Evolutionary conservation across 2,797 vertebrate genomes (phyloP).

Genomic region (Scolopax bukidnonensis): DNA sequence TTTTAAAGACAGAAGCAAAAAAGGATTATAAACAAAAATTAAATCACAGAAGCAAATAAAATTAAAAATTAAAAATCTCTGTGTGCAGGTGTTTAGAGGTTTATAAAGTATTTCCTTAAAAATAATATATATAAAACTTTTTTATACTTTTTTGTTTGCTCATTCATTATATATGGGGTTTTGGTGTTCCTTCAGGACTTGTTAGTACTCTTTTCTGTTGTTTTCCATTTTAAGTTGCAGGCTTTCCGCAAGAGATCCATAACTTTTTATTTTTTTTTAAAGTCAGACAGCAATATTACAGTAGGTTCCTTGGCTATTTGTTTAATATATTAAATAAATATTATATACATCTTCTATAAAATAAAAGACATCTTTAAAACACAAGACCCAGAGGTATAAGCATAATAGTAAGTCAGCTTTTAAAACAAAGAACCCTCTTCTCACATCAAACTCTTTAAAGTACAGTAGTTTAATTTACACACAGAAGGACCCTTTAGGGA

Average conservation of each 20-base stretch:
- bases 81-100: not conserved
- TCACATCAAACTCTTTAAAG: not conserved
- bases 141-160: not conserved
- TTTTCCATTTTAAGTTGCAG: not conserved
- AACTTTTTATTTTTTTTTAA: not conserved
- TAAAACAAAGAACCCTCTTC: not conserved
- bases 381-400: not conserved
- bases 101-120: not conserved
- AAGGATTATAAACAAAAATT: not conserved
- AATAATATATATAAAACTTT: not conserved
- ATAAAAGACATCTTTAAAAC: not conserved
- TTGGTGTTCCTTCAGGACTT: not conserved
- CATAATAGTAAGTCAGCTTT: not conserved
- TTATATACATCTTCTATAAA: not conserved
- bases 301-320: not conserved
- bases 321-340: not conserved
- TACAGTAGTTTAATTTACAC: slow-evolving; percentile 19
- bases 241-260: not conserved
- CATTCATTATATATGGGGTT: accelerated
- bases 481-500: slow-evolving; percentile 23
- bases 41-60: not conserved
- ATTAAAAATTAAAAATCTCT: not conserved
- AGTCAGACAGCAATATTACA: not conserved
- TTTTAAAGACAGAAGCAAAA: not conserved
- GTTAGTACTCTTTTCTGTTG: not conserved